Evolutionary conservation across 2,888 invertebrate genomes (phyloP).

Genomic region (Scaptomyza tumidula): DNA sequence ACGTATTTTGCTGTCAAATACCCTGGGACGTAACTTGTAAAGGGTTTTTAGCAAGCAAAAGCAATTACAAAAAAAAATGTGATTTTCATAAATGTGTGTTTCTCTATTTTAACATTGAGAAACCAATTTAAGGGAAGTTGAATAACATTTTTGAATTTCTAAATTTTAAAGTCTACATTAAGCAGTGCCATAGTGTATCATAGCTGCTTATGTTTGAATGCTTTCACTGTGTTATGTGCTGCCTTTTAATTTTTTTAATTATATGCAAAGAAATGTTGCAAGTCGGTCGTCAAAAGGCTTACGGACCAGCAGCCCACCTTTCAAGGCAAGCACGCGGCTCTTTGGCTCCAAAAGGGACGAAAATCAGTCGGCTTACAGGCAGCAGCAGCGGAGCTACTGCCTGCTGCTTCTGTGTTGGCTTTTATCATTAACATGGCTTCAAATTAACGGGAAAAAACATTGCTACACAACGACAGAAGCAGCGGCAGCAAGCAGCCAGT

Average conservation of each 20-base stretch:
- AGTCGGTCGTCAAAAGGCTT: constrained; percentile 72
- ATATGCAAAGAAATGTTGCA: constrained; percentile 73
- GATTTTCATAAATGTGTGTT: background rate
- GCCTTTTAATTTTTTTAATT: constrained; percentile 59
- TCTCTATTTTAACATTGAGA: background rate
- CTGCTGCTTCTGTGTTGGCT: constrained; percentile 65
- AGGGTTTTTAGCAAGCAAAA: background rate
- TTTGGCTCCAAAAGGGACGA: constrained; percentile 55
- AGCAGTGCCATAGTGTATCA: too few species aligned
- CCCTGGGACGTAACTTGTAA: constrained; percentile 7
- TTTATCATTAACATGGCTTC: constrained; percentile 76
- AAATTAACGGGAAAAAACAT: constrained; percentile 66
- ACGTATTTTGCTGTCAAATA: constrained; percentile 34
- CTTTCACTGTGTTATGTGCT: constrained; percentile 12
- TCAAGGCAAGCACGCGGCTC: constrained; percentile 49
- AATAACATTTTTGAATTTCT: background rate
- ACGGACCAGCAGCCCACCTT: constrained; percentile 16
- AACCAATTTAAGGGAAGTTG: background rate
- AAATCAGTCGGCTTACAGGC: constrained; percentile 65
- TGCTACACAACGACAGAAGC: constrained; percentile 7
- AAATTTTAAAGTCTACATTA: background rate
- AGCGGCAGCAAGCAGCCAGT: constrained; percentile 5
- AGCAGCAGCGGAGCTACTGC: constrained; percentile 23
- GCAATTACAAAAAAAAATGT: background rate
- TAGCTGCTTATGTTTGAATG: constrained; percentile 7